Evolutionary conservation across 2,113 vertebrate genomes (phyloP), one percentile per base, ranked within the genome.

Genomic region (Melierax canorus): DNA sequence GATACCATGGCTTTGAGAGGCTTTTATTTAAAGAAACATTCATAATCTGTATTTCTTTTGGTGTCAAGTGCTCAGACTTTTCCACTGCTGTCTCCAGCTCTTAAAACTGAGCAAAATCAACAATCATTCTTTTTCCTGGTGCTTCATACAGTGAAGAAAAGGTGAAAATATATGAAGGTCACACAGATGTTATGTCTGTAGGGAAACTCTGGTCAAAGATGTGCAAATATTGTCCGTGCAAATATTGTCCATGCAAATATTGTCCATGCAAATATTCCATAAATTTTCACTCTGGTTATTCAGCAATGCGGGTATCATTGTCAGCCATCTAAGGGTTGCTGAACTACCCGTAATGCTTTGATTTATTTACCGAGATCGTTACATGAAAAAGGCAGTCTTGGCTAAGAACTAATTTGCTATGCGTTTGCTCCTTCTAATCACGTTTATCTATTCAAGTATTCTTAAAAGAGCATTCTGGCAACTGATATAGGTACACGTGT

Each of bases 301-400:
- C 75, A 59, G 32, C 53, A 94, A 85, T 77, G 62, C 4, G 62
- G 56, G 53, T 71, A 23, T 59, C 24, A 26, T 9, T 59, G 30
- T 45, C 62, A 86, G 82, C 12, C 10, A n/a, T 45, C 75, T 62
- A 73, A 91, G 66, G 58, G 43, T 32, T 50, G 69, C 71, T 67
- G 48, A 91, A 62, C 58, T 67, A 15, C 80, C 62, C 48, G 7
- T 76, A 30, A 59, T 92, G 29, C 41, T 78, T 92, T 87, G 75
- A 77, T 95, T 96, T 97, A 73, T 94, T 92, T 97, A 64, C 19
- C 76, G 68, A 46, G 32, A 86, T 64, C 95, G 56, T 76, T 85
- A 74, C 59, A 39, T 86, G 38, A 53, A 96, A 83, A 86, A 66
- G 30, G 17, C 22, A 19, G 7, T 84, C 50, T 84, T 5, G 6